Conservation (phyloP, 2,888 invertebrate species). For the Platycnemis pennipes region DNA sequence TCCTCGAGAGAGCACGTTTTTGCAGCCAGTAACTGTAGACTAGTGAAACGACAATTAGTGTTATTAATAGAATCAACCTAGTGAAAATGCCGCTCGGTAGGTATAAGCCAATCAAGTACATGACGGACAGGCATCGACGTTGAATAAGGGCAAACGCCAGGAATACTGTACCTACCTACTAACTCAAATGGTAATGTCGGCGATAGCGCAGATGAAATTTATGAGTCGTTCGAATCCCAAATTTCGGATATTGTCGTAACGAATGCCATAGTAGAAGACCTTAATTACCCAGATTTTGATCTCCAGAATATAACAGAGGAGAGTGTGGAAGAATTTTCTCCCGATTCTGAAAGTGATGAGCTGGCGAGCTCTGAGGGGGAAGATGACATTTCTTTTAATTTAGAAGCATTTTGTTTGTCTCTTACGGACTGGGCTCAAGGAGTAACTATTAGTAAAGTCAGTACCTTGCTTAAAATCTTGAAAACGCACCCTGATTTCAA, state of each 20-base stretch:
- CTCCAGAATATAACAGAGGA: too few species aligned
- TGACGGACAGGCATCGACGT: not conserved
- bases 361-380: too few species aligned
- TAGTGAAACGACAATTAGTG: not conserved
- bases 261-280: too few species aligned
- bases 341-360: too few species aligned
- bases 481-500: too few species aligned
- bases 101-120: not conserved
- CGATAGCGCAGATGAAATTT: not conserved
- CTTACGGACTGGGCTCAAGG: too few species aligned
- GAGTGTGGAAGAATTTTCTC: too few species aligned
- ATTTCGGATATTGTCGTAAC: too few species aligned
- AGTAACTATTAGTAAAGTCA: too few species aligned
- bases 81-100: not conserved
- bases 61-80: not conserved
- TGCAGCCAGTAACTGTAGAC: not conserved
- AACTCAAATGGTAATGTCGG: not conserved
- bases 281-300: too few species aligned
- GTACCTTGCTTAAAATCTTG: too few species aligned
- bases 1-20: not conserved
- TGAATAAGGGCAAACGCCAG: not conserved
- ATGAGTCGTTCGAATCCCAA: not conserved
- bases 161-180: not conserved
- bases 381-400: not conserved
- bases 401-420: not conserved